These are phyloP conservation scores for Drosophila austrosaltans DNA, from an alignment of 2,888 invertebrate species.

Conservation along the genomic window DNA sequence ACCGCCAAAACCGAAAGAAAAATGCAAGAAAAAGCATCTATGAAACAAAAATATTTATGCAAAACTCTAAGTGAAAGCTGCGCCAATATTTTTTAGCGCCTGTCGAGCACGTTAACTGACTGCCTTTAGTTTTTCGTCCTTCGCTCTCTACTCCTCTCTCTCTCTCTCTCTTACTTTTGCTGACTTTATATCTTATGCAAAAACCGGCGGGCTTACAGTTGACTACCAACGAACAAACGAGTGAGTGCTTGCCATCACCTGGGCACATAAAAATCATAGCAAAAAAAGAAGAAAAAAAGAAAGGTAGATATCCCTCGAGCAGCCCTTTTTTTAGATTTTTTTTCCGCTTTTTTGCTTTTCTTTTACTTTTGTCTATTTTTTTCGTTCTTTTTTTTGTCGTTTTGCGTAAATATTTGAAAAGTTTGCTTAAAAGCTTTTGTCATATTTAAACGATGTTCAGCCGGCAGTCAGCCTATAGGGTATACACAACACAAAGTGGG, in stretches of 20 bases:
- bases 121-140: not conserved
- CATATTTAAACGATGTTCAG: slow-evolving; percentile 16
- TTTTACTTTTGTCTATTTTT: slow-evolving; percentile 12
- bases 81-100: slow-evolving; percentile 51
- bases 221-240: not conserved
- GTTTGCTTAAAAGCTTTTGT: slow-evolving; percentile 52
- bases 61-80: slow-evolving; percentile 57
- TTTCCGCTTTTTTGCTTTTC: not conserved
- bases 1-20: slow-evolving; percentile 18
- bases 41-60: slow-evolving; percentile 69
- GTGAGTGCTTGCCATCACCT: slow-evolving; percentile 1
- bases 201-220: slow-evolving; percentile 27
- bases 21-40: slow-evolving; percentile 34
- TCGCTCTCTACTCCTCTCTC: slow-evolving; percentile 6
- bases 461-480: not conserved
- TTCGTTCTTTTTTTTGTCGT: slow-evolving; percentile 34
- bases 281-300: slow-evolving; percentile 7
- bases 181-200: slow-evolving; percentile 61
- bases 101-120: slow-evolving; percentile 16
- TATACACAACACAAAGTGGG: not conserved
- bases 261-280: slow-evolving; percentile 39
- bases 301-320: slow-evolving; percentile 32
- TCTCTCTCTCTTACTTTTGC: slow-evolving; percentile 16
- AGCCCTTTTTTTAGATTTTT: slow-evolving; percentile 17
- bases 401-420: slow-evolving; percentile 62